Evolutionary conservation across 2,113 vertebrate species (phyloP).

Genomic region (human (Homo sapiens)): DNA sequence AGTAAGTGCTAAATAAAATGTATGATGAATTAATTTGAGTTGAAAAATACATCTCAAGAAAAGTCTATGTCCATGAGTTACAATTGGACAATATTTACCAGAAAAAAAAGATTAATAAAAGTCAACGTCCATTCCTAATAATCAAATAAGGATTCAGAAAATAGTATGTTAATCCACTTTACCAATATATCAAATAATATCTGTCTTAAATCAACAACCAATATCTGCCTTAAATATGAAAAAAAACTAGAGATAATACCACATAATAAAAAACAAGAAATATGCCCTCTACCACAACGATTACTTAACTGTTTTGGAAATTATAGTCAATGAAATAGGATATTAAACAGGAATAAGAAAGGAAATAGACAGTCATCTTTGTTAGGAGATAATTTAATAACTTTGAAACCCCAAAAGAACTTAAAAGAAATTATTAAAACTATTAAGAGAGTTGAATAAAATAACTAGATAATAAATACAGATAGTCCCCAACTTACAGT

Average conservation of each 20-base stretch:
- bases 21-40: background rate
- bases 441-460: constrained; percentile 1
- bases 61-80: background rate
- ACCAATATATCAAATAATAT: background rate
- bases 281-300: background rate
- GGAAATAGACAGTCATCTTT: background rate
- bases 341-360: constrained; percentile 1
- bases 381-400: constrained; percentile 27
- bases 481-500: background rate
- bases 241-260: background rate
- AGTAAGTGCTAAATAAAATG: background rate
- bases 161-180: background rate
- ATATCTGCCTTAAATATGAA: background rate
- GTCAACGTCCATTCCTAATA: constrained; percentile 16
- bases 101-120: background rate
- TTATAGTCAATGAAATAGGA: constrained; percentile 42
- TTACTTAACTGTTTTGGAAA: constrained; percentile 3
- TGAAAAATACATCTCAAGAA: constrained; percentile 26
- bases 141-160: background rate
- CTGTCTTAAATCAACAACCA: constrained; percentile 10
- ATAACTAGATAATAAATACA: background rate
- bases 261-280: constrained; percentile 28
- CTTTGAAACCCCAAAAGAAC: constrained; percentile 33
- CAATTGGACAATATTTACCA: background rate
- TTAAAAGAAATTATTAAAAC: constrained; percentile 27